Evolutionary conservation across 2,113 vertebrate species (phyloP).

Genomic region (Elgaria multicarinata): DNA sequence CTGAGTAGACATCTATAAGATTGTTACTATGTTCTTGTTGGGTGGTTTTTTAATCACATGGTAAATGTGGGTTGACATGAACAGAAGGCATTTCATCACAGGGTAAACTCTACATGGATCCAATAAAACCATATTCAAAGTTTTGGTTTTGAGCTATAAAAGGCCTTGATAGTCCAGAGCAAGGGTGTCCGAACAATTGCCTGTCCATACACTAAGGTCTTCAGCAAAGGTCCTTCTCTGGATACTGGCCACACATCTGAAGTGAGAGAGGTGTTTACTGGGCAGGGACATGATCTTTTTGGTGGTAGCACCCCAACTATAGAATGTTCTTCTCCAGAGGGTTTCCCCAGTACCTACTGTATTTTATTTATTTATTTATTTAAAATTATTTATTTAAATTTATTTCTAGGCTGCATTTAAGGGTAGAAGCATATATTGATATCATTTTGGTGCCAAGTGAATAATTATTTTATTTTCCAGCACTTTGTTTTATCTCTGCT

Average conservation of each 20-base stretch:
- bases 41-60: neutral
- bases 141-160: neutral
- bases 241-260: neutral
- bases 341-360: neutral
- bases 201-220: no score
- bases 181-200: neutral
- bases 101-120: neutral
- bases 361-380: no score
- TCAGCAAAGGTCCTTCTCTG: neutral
- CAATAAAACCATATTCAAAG: neutral
- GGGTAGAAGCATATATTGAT: neutral
- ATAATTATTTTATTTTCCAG: neutral
- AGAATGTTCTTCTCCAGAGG: neutral
- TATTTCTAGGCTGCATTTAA: no score
- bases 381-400: no score
- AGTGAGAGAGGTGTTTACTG: neutral
- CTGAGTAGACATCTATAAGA: no score
- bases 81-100: neutral
- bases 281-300: no score
- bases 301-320: neutral
- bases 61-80: neutral
- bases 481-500: neutral
- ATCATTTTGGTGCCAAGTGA: neutral
- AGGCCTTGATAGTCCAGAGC: neutral
- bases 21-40: no score